These are phyloP conservation scores for Periphyllus acericola DNA, from an alignment of 2,888 invertebrate genomes.

Conservation along the genomic window DNA sequence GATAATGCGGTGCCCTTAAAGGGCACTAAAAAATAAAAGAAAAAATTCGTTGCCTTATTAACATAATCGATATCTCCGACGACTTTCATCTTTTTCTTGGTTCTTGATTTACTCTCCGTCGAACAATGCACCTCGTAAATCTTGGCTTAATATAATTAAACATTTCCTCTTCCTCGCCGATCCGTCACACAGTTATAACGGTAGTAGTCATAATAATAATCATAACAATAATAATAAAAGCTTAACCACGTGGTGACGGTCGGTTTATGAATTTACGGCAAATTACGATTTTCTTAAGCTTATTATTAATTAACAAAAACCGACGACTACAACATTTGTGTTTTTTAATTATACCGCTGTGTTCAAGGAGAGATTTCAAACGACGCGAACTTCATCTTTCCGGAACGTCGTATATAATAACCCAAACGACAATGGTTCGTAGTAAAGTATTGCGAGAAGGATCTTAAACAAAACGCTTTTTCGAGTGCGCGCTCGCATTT, in stretches of 20 bases:
- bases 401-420: background rate
- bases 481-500: constrained; percentile 18
- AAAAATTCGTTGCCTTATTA: too few relatives aligned
- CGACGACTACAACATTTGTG: background rate
- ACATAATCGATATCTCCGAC: background rate
- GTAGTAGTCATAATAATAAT: background rate
- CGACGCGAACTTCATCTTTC: background rate
- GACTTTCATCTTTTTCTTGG: background rate
- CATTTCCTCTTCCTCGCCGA: background rate
- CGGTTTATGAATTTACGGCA: background rate
- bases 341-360: constrained; percentile 17
- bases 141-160: background rate
- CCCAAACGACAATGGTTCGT: background rate
- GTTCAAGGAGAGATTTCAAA: background rate
- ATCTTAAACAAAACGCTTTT: constrained; percentile 12
- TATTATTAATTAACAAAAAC: constrained; percentile 10
- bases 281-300: background rate
- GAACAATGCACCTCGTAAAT: constrained; percentile 25
- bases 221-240: background rate
- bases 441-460: background rate
- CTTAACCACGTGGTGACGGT: background rate
- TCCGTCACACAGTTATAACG: background rate
- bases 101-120: constrained; percentile 8
- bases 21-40: too few relatives aligned
- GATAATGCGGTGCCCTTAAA: too few relatives aligned